These are phyloP conservation scores for Bubo blakistoni DNA, from an alignment of 2,113 vertebrate species.

Conservation along the genomic window DNA sequence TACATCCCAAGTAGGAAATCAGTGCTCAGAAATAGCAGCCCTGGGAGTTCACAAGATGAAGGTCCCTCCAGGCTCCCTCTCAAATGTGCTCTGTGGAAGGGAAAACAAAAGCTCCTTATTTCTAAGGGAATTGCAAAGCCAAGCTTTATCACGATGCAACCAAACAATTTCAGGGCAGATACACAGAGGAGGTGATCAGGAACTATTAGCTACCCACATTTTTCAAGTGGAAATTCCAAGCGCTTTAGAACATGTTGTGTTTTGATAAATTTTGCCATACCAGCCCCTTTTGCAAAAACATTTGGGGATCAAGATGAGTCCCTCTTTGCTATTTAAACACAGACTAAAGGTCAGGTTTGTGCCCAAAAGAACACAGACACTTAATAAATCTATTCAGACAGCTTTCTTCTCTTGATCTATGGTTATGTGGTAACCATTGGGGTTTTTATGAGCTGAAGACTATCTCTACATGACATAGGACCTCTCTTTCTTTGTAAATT, in stretches of 20 bases:
- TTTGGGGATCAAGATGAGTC: neutral
- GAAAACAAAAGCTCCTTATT: conserved; percentile 8
- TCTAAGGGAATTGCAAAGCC: neutral
- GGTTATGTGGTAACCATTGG: neutral
- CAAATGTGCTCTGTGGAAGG: neutral
- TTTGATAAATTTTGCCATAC: conserved; percentile 19
- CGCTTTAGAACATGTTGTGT: neutral
- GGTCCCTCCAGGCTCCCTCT: conserved; percentile 4
- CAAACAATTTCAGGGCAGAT: neutral
- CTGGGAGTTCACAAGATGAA: conserved; percentile 48
- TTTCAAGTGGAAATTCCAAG: conserved; percentile 37
- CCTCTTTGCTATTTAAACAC: neutral
- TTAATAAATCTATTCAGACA: neutral
- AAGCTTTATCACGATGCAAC: neutral
- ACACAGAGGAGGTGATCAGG: neutral
- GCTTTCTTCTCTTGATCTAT: neutral
- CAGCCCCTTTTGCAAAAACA: neutral
- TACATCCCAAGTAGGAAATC: conserved; percentile 67
- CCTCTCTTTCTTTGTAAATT: neutral
- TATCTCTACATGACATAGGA: neutral
- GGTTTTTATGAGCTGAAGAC: neutral
- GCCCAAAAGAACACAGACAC: neutral
- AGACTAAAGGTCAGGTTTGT: neutral
- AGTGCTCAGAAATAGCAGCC: conserved; percentile 59
- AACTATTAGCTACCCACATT: neutral